Percentiles rank a stretch among this genome's conserved stretches.
phyloP scores from a whole-genome alignment of 2,797 vertebrate genomes.

The Eidolon dupreanum region DNA sequence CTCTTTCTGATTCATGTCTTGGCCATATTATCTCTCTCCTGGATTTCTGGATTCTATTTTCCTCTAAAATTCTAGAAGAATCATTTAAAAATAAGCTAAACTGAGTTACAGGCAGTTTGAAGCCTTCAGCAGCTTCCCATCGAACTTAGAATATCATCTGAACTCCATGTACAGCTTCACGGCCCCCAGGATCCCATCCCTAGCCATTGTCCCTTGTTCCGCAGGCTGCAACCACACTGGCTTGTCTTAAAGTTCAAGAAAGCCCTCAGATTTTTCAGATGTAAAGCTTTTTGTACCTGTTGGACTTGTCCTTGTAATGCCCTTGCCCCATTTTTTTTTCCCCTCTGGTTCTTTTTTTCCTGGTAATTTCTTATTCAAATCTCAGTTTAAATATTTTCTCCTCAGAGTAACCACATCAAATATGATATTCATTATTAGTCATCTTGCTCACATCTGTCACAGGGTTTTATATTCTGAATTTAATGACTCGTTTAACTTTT shows the following conservation, averaged over 20 bases:
- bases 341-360: background rate
- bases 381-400: background rate
- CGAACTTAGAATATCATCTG: fast-evolving
- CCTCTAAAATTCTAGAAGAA: background rate
- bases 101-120: background rate
- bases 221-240: background rate
- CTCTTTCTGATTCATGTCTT: background rate
- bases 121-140: background rate
- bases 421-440: background rate
- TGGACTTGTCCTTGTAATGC: background rate
- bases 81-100: background rate
- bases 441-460: background rate
- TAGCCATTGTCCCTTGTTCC: fast-evolving
- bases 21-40: background rate
- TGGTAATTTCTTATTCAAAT: background rate
- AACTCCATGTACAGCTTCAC: background rate
- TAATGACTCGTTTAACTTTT: background rate
- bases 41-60: background rate
- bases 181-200: fast-evolving
- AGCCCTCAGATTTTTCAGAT: background rate
- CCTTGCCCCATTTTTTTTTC: background rate
- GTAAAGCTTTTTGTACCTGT: background rate
- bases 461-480: background rate
- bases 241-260: background rate
- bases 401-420: background rate